Conservation (phyloP, 2,888 invertebrate genomes). For the Eueremaeus valkanovi region DNA sequence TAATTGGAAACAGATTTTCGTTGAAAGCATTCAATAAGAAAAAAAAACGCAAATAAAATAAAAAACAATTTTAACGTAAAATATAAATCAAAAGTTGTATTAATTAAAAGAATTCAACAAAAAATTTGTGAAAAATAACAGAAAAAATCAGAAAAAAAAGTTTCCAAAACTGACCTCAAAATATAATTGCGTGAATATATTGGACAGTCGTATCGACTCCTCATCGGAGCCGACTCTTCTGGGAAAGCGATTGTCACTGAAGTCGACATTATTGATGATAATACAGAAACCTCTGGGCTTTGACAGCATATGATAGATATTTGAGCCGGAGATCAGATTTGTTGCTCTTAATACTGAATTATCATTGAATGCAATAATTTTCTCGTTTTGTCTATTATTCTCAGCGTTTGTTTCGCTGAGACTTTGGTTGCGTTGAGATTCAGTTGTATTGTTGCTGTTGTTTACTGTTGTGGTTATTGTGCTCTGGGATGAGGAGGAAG, state of each 20-base stretch:
- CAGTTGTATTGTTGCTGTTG: background rate
- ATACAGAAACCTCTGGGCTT: slow-evolving; percentile 38
- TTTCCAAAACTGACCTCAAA: slow-evolving; percentile 37
- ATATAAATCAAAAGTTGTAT: no score
- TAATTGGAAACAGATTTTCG: no score
- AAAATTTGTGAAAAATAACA: no score
- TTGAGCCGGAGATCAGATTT: background rate
- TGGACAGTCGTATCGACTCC: slow-evolving; percentile 30
- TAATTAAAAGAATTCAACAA: no score
- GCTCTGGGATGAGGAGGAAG: background rate
- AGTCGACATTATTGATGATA: slow-evolving; percentile 42
- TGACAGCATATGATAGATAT: slow-evolving; percentile 6
- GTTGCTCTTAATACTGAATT: no score
- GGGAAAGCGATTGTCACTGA: background rate
- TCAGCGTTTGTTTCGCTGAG: background rate
- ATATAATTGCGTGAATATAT: slow-evolving; percentile 28
- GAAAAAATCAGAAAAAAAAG: no score
- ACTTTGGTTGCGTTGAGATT: slow-evolving; percentile 10
- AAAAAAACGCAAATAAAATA: no score
- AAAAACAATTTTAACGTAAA: no score
- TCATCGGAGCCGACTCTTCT: slow-evolving; percentile 39
- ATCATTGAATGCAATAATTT: background rate
- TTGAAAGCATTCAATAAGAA: no score
- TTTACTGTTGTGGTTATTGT: background rate
- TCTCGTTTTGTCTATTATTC: background rate